These are phyloP conservation scores for Automeris io DNA, from an alignment of 2,888 invertebrate genomes.

Conservation along the genomic window DNA sequence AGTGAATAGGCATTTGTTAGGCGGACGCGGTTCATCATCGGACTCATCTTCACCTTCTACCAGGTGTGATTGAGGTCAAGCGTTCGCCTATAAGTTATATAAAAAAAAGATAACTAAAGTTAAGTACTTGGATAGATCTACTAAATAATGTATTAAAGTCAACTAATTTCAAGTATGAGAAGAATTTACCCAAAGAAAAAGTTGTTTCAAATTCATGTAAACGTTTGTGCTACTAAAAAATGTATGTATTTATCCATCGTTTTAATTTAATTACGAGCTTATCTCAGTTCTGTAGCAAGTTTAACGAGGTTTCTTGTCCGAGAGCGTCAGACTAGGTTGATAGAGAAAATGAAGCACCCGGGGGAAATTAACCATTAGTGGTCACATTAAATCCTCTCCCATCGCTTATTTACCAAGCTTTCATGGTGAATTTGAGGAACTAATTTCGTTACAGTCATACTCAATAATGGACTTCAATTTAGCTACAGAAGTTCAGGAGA, in stretches of 20 bases:
- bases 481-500: neutral
- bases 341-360: slow-evolving; percentile 54
- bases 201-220: too few relatives aligned
- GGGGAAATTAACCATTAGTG: slow-evolving; percentile 65
- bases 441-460: slow-evolving; percentile 14
- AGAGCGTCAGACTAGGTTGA: slow-evolving; percentile 24
- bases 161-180: too few relatives aligned
- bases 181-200: too few relatives aligned
- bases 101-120: too few relatives aligned
- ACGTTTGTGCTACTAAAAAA: slow-evolving; percentile 2
- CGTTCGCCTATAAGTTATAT: too few relatives aligned
- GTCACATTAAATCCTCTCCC: slow-evolving; percentile 55
- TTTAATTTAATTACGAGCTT: slow-evolving; percentile 28
- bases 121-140: too few relatives aligned
- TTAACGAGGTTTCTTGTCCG: slow-evolving; percentile 39
- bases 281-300: slow-evolving; percentile 28
- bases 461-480: neutral
- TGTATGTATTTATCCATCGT: slow-evolving; percentile 12
- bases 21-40: too few relatives aligned
- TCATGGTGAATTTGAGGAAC: slow-evolving; percentile 20
- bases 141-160: too few relatives aligned
- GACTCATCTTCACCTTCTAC: too few relatives aligned
- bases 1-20: too few relatives aligned
- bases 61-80: too few relatives aligned
- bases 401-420: slow-evolving; percentile 45